A percentile compares a stretch with the other conserved stretches of the same genome.
These are phyloP conservation scores for Melipona beecheii DNA, from an alignment of 2,888 invertebrate species.

Conservation along the genomic window DNA sequence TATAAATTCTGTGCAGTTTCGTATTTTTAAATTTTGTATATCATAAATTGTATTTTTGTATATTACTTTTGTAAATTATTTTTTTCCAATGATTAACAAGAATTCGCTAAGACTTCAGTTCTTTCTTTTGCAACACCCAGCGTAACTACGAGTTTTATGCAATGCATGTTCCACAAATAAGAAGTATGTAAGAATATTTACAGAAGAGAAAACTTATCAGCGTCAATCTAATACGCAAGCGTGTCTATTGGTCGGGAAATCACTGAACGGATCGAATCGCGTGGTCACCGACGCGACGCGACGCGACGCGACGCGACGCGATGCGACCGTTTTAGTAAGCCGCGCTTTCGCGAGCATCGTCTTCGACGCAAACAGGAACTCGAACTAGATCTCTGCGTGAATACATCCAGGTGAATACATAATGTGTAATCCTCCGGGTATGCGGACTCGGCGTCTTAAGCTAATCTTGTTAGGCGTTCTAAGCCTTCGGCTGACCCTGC, in stretches of 20 bases:
- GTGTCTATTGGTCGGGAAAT: slow-evolving; percentile 3
- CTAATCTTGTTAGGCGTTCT: slow-evolving; percentile 84
- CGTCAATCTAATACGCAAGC: too few relatives aligned
- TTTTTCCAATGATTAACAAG: neutral
- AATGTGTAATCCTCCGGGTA: slow-evolving; percentile 83
- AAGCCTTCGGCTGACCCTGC: slow-evolving; percentile 82
- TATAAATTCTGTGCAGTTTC: too few relatives aligned
- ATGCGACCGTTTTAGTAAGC: slow-evolving; percentile 20
- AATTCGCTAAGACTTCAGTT: neutral
- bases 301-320: too few relatives aligned
- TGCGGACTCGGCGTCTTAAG: slow-evolving; percentile 83
- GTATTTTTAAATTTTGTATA: too few relatives aligned
- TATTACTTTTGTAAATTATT: neutral
- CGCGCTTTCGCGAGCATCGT: slow-evolving; percentile 45
- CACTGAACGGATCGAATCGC: slow-evolving; percentile 15
- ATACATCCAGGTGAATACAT: slow-evolving; percentile 83
- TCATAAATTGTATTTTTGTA: too few relatives aligned
- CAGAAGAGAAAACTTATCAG: neutral
- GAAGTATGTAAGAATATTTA: neutral
- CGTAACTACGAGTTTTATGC: neutral
- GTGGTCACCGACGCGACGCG: slow-evolving; percentile 38
- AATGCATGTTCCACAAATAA: neutral
- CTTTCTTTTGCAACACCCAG: neutral
- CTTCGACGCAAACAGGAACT: slow-evolving; percentile 59
- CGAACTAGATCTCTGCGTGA: slow-evolving; percentile 79